A percentile compares a stretch with the other conserved stretches of the same genome.
These are phyloP conservation scores for Megaleporinus macrocephalus DNA, from an alignment of 2,113 vertebrate species.

Conservation along the genomic window DNA sequence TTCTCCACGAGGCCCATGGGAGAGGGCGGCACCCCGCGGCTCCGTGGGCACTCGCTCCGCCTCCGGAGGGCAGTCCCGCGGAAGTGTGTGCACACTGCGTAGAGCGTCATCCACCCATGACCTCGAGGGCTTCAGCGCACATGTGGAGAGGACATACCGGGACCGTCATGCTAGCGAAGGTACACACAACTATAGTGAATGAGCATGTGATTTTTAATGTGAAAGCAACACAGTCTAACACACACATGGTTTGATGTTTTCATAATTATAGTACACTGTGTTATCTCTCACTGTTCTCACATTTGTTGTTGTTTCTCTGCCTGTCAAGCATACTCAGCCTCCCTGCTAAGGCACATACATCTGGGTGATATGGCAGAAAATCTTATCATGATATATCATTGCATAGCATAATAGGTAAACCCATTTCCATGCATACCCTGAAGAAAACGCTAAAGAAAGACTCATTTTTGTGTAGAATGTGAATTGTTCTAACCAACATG, in stretches of 20 bases:
- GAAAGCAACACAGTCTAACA: not conserved
- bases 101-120: constrained; percentile 94
- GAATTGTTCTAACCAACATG: no score
- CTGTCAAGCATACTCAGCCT: not conserved
- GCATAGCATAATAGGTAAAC: no score
- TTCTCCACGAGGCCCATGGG: constrained; percentile 91
- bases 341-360: not conserved
- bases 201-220: not conserved
- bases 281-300: not conserved
- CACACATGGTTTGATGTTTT: not conserved
- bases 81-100: constrained; percentile 90
- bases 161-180: constrained; percentile 97
- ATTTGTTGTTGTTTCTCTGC: not conserved
- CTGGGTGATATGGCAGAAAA: not conserved
- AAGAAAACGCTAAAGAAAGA: no score
- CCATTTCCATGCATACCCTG: no score
- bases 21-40: constrained; percentile 82
- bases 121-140: constrained; percentile 87
- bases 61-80: constrained; percentile 61
- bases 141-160: constrained; percentile 86
- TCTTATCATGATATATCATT: no score
- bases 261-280: not conserved
- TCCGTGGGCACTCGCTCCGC: constrained; percentile 31
- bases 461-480: no score
- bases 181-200: constrained; percentile 63